These are phyloP conservation scores for Tenthredo livida DNA, from an alignment of 2,888 invertebrate genomes.

Conservation along the genomic window DNA sequence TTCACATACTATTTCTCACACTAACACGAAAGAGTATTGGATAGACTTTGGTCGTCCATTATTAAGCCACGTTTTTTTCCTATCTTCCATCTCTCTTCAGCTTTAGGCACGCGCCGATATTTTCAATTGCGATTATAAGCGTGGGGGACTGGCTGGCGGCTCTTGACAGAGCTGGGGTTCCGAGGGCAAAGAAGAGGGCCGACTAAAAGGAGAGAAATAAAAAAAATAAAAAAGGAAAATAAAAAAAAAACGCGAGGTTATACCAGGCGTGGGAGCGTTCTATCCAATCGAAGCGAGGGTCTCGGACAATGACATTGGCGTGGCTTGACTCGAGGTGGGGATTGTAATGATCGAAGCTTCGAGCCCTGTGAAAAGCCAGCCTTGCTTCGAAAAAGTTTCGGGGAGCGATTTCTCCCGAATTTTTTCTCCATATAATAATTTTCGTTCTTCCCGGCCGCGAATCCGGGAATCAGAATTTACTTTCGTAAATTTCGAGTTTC, in stretches of 20 bases:
- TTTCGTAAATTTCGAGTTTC: not conserved
- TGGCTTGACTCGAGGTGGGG: constrained; percentile 1
- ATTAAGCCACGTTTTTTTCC: constrained; percentile 29
- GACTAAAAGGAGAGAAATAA: constrained; percentile 5
- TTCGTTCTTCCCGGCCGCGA: not conserved
- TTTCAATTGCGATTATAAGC: constrained; percentile 50
- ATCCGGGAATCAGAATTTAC: not conserved
- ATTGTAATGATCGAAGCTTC: constrained; percentile 33
- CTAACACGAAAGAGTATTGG: not conserved
- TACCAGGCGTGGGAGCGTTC: constrained; percentile 33
- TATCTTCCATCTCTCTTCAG: constrained; percentile 10
- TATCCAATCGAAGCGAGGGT: constrained; percentile 40
- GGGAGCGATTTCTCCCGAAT: not conserved
- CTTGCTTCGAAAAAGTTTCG: not conserved
- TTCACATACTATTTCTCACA: not conserved
- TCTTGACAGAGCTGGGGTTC: constrained; percentile 10
- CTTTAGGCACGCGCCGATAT: constrained; percentile 47
- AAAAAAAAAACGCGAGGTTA: not conserved
- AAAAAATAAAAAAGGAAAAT: not conserved
- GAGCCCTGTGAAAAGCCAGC: constrained; percentile 1
- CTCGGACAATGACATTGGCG: constrained; percentile 32
- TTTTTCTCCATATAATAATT: not conserved
- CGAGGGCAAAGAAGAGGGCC: constrained; percentile 22
- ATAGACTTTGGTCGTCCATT: constrained; percentile 5
- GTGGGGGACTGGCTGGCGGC: constrained; percentile 26